These are phyloP conservation scores for Hydropsyche betteni DNA, from an alignment of 2,888 invertebrate species.

Conservation along the genomic window DNA sequence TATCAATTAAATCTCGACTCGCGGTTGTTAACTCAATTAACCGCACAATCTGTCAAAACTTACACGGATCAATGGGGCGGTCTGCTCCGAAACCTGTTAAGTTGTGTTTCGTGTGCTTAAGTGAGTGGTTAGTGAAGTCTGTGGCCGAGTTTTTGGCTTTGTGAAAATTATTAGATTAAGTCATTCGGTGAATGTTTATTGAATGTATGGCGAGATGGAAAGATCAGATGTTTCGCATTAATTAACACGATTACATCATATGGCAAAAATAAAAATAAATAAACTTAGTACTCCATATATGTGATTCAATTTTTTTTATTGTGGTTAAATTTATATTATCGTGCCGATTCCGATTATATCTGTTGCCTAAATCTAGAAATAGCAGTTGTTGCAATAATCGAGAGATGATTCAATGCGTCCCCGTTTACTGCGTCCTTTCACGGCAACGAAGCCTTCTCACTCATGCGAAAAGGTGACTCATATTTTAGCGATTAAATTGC, in stretches of 20 bases:
- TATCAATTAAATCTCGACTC: slow-evolving; percentile 40
- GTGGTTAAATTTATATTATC: background rate
- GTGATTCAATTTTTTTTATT: too few relatives aligned
- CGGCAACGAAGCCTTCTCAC: slow-evolving; percentile 2
- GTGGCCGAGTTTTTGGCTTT: background rate
- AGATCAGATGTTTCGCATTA: background rate
- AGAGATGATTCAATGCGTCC: slow-evolving; percentile 22
- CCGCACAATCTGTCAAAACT: slow-evolving; percentile 43
- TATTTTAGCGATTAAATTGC: too few relatives aligned
- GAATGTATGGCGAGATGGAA: too few relatives aligned
- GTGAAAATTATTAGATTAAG: background rate
- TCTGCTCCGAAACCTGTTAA: background rate
- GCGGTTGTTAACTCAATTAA: slow-evolving; percentile 40
- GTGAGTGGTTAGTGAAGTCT: too few relatives aligned
- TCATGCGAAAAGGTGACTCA: too few relatives aligned
- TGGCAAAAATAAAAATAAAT: too few relatives aligned
- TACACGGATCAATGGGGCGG: slow-evolving; percentile 36
- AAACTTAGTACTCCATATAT: too few relatives aligned
- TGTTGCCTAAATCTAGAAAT: slow-evolving; percentile 29
- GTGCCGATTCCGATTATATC: slow-evolving; percentile 1
- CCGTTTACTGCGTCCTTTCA: background rate
- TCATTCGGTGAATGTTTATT: background rate
- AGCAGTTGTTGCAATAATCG: background rate
- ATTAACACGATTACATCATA: background rate
- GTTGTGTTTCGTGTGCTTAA: too few relatives aligned